Evolutionary conservation across 1,140 invertebrate species (phyloP).

Genomic region (Heliconius melpomene): DNA sequence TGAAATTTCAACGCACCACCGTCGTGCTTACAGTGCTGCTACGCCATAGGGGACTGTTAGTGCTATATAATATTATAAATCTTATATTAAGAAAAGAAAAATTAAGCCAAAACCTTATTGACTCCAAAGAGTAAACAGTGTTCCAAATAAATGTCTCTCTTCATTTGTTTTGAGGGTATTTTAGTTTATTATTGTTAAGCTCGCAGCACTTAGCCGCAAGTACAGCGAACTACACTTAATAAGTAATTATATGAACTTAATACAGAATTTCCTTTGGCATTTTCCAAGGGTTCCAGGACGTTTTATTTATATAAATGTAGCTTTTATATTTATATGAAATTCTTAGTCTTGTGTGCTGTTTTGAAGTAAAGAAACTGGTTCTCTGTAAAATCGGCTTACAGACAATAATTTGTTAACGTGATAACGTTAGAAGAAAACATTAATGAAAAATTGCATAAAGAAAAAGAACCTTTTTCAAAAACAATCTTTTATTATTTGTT

Average conservation of each 20-base stretch:
- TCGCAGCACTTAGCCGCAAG: not conserved
- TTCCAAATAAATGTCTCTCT: not conserved
- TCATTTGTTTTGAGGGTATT: slow-evolving; percentile 1
- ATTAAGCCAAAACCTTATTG: not conserved
- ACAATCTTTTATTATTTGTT: too few relatives aligned
- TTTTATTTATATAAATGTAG: not conserved
- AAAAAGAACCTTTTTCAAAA: too few relatives aligned
- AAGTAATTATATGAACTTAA: slow-evolving; percentile 6
- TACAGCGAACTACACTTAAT: slow-evolving; percentile 3
- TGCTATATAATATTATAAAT: not conserved
- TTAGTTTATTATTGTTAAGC: slow-evolving; percentile 3
- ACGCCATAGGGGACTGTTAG: too few relatives aligned
- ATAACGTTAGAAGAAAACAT: too few relatives aligned
- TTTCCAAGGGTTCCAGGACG: not conserved
- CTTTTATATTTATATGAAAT: too few relatives aligned
- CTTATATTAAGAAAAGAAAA: not conserved
- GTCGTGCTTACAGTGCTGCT: too few relatives aligned
- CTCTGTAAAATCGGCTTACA: too few relatives aligned
- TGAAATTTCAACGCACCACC: not conserved
- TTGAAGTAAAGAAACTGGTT: too few relatives aligned
- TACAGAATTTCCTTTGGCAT: not conserved
- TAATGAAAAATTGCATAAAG: too few relatives aligned
- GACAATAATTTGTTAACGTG: too few relatives aligned
- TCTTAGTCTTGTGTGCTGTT: too few relatives aligned
- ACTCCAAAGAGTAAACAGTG: not conserved